Evolutionary conservation across 2,888 invertebrate genomes (phyloP), one percentile per base, ranked within the genome.

Genomic region (Dolomedes plantarius): DNA sequence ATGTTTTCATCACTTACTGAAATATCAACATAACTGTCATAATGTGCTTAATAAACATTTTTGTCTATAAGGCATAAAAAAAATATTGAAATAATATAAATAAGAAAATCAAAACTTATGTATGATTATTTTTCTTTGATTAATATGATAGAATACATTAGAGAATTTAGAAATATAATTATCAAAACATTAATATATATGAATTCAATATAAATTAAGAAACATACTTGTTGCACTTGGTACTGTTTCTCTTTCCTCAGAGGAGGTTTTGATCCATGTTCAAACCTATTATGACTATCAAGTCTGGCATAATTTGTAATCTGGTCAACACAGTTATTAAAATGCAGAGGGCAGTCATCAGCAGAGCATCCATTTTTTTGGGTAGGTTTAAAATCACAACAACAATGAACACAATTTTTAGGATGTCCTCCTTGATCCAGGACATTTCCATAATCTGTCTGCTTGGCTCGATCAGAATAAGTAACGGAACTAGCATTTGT

Each of bases 251-350:
- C 83, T 39, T 73, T 83, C 29, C 73, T 77, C 28, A 76, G 3
- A 28, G 71, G 31, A 1, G 67, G 5, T 64, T 68, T 86, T 36
- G 86, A 85, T n/a, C 67, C 86, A 31, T 64, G 32, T 16, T 75
- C 69, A 1, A 75, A 62, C 1, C 78, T 79, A 39, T 89, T 88
- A 27, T 90, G 87, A 87, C 90, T 89, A 77, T 90, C 89, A 46
- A 90, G 78, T 36, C 89, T 87, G 13, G 90, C 89, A 86, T 90
- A 90, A 75, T 90, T 90, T 19, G 89, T 88, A 62, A 90, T 89
- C 23, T 89, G 89, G 68, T 90, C 90, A 1, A 86, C 79, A 71
- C 86, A 80, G 19, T 86, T 86, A 27, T 86, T 86, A 32, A 86
- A 86, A 72, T 86, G 86, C 16, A 86, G 56, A 19, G 86, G 86